These are phyloP conservation scores for Mola mola DNA, from an alignment of 2,113 vertebrate species.

Conservation along the genomic window DNA sequence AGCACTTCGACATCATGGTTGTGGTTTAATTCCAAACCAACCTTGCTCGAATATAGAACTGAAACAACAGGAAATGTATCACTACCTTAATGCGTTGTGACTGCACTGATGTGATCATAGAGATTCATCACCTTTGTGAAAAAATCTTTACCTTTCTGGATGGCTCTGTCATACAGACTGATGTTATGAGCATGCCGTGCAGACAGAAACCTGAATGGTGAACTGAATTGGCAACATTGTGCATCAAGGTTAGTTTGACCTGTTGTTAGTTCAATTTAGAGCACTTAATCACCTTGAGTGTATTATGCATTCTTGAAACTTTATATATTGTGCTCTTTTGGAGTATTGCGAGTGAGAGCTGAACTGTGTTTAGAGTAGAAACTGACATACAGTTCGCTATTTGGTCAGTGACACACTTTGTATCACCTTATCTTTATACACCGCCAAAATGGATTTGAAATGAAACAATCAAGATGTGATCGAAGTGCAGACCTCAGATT, in stretches of 20 bases:
- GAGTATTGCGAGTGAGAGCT: background rate
- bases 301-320: background rate
- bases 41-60: background rate
- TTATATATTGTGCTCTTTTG: background rate
- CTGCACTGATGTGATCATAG: slow-evolving; percentile 20
- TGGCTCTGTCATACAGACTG: slow-evolving; percentile 18
- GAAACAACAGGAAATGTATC: background rate
- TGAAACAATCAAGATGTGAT: too few species aligned
- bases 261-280: slow-evolving; percentile 1
- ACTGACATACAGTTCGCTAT: too few species aligned
- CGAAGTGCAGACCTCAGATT: too few species aligned
- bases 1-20: slow-evolving; percentile 15
- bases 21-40: slow-evolving; percentile 18
- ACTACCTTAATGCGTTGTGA: slow-evolving; percentile 21
- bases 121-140: slow-evolving; percentile 17
- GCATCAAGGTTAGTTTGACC: slow-evolving; percentile 6
- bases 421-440: too few species aligned
- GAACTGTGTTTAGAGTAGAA: slow-evolving; percentile 12
- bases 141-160: slow-evolving; percentile 24
- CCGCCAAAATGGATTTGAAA: too few species aligned
- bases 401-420: too few species aligned
- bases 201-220: slow-evolving; percentile 4
- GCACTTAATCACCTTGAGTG: background rate
- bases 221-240: background rate
- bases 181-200: slow-evolving; percentile 14